Percentiles rank a stretch among this genome's conserved stretches.
phyloP scores from a whole-genome alignment of 2,888 invertebrate species.

The Vannuccia rotundouncinata region DNA sequence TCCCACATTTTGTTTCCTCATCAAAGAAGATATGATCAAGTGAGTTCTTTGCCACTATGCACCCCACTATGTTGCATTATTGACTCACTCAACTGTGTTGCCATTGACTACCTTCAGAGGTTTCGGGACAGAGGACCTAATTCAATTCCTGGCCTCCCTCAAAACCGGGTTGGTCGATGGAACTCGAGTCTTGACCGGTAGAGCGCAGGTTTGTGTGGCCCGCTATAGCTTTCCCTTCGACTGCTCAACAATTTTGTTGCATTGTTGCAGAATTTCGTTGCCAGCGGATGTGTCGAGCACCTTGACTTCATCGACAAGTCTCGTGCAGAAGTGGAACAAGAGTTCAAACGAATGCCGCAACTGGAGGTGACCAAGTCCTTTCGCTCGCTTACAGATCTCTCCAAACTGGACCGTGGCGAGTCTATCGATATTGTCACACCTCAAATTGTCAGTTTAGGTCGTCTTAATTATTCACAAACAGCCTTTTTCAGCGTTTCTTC shows the following conservation, averaged over 20 bases:
- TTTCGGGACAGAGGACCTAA: slow-evolving; percentile 66
- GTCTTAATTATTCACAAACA: no score
- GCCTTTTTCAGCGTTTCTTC: no score
- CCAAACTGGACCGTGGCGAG: neutral
- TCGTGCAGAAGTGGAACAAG: neutral
- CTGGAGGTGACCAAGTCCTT: slow-evolving; percentile 34
- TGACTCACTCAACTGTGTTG: neutral
- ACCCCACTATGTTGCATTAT: neutral
- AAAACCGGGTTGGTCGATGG: slow-evolving; percentile 94
- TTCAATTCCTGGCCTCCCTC: slow-evolving; percentile 87
- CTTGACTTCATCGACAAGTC: slow-evolving; percentile 78
- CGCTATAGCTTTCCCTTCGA: neutral
- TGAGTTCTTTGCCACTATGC: slow-evolving; percentile 48
- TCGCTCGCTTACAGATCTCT: slow-evolving; percentile 22
- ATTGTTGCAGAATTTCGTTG: slow-evolving; percentile 40
- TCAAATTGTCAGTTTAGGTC: no score
- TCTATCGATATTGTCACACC: no score
- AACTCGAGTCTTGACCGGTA: slow-evolving; percentile 85
- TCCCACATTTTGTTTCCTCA: slow-evolving; percentile 88
- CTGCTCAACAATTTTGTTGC: no score
- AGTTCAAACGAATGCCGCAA: slow-evolving; percentile 21
- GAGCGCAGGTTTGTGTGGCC: slow-evolving; percentile 55
- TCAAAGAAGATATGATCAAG: slow-evolving; percentile 68
- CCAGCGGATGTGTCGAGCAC: slow-evolving; percentile 67
- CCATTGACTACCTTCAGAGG: slow-evolving; percentile 61